A percentile compares a stretch with the other conserved stretches of the same genome.
Conservation (phyloP, 2,888 invertebrate genomes). For the Cheilosia pagana region DNA sequence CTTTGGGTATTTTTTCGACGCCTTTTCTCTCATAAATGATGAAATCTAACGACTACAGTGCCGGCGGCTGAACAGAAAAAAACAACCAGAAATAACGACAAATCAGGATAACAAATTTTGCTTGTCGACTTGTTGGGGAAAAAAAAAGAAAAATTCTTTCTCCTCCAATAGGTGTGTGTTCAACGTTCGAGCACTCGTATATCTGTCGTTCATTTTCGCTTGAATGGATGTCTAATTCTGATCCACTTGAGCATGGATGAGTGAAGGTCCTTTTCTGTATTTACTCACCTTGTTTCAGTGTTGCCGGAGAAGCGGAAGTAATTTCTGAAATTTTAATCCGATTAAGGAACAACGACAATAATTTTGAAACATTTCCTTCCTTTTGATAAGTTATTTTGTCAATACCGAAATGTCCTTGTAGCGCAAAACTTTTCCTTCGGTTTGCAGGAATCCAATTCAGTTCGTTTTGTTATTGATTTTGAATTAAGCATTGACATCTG, state of each 20-base stretch:
- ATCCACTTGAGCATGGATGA: slow-evolving; percentile 16
- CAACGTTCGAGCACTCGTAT: background rate
- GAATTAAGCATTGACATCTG: slow-evolving; percentile 46
- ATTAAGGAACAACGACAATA: slow-evolving; percentile 65
- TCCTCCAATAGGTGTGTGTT: background rate
- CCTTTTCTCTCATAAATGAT: slow-evolving; percentile 12
- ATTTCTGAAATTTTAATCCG: slow-evolving; percentile 64
- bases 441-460: slow-evolving; percentile 49
- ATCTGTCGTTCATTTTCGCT: slow-evolving; percentile 26
- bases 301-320: slow-evolving; percentile 56
- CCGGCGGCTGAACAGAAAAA: background rate
- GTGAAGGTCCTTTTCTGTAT: slow-evolving; percentile 25
- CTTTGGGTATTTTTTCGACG: slow-evolving; percentile 28
- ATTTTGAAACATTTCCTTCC: slow-evolving; percentile 44
- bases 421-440: background rate
- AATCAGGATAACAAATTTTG: slow-evolving; percentile 26
- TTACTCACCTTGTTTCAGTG: slow-evolving; percentile 39
- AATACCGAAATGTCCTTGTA: slow-evolving; percentile 29
- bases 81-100: background rate
- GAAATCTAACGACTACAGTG: background rate
- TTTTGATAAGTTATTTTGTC: slow-evolving; percentile 53
- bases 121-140: slow-evolving; percentile 37
- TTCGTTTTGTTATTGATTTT: slow-evolving; percentile 61
- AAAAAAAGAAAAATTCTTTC: background rate
- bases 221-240: slow-evolving; percentile 43